A percentile compares a stretch with the other conserved stretches of the same genome.
Evolutionary conservation across 2,113 vertebrate genomes (phyloP).

Genomic region (Grallaria varia): DNA sequence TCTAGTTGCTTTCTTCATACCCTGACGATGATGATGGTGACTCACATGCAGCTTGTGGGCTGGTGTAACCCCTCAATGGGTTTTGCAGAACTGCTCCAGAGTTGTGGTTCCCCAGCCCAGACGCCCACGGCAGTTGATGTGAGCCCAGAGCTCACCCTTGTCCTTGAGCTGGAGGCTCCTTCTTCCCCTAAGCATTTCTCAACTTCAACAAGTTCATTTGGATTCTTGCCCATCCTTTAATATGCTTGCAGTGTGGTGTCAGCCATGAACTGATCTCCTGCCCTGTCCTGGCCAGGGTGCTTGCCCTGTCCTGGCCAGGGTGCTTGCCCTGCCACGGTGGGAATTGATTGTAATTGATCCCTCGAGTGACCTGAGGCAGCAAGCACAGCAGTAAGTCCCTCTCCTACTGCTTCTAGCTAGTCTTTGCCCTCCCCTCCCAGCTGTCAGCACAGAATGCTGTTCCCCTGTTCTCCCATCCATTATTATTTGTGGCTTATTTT

Average conservation of each 20-base stretch:
- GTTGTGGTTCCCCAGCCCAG: not conserved
- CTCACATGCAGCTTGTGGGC: not conserved
- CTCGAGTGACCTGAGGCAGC: not conserved
- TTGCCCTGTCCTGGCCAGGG: not conserved
- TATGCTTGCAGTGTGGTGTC: not conserved
- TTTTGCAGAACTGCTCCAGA: not conserved
- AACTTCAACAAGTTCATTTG: not conserved
- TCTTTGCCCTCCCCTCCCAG: not conserved
- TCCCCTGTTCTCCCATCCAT: not conserved
- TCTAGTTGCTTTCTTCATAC: not conserved
- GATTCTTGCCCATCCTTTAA: not conserved
- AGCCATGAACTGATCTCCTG: not conserved
- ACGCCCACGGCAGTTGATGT: rapidly evolving
- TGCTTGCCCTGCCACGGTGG: not conserved
- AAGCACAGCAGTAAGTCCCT: not conserved
- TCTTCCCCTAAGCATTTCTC: not conserved
- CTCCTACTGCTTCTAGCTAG: not conserved
- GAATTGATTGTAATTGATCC: not conserved
- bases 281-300: not conserved
- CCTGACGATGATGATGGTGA: not conserved
- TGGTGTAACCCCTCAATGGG: not conserved
- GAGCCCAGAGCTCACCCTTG: not conserved
- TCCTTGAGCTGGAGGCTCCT: not conserved
- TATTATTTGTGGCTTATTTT: not conserved
- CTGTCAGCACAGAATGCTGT: not conserved